Base-by-base conservation (phyloP, 2,113 vertebrate genomes). In the Cephalophus harveyi region DNA sequence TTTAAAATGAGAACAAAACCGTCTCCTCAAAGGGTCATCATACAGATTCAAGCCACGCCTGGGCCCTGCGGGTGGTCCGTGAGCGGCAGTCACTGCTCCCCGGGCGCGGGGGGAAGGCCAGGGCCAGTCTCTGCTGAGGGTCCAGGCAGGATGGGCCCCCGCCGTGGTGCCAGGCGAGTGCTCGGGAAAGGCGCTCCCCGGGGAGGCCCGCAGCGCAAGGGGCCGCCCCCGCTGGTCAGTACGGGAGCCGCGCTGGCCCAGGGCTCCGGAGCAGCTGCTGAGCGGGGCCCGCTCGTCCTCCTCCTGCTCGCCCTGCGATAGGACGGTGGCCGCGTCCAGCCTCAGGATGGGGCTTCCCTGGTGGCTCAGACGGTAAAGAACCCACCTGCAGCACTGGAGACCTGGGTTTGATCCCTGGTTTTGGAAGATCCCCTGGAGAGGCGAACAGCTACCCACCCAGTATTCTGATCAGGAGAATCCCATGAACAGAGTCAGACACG, bases 311-410 rank as follows among this genome's bases (percentile, higher is more conserved):
- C 48, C 84, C 36, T 43, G 30, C 7, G 0, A 15, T 3, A 28
- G 64, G 57, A 25, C 36, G 17, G 36, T 0, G 7, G 7, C 13
- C 46, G 2, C 0, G 0, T 50, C 5, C 55, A 23, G 4, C 11
- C 67, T 71, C 67, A 40, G 67, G 21, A n/a, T 0, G 19, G n/a
- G 67, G 67, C n/a, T 6, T 40, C 19, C n/a, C 67, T 71, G 19
- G 67, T 3, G 67, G 67, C 67, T 40, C 67, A 23, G n/a, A 23
- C 5, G 2, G 19, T 12, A 2, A 71, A 40, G 67, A 23, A 40
- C 40, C 67, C 0, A 5, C n/a, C 67, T 71, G 2, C 0, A 6
- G 6, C 0, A 2, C 67, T 6, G n/a, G 19, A 40, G 67, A 40
- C 67, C n/a, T 40, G 67, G 21, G n/a, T 13, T 40, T 71, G 67